Evolutionary conservation across 2,888 invertebrate genomes (phyloP).

Genomic region (Apodemia mormo): DNA sequence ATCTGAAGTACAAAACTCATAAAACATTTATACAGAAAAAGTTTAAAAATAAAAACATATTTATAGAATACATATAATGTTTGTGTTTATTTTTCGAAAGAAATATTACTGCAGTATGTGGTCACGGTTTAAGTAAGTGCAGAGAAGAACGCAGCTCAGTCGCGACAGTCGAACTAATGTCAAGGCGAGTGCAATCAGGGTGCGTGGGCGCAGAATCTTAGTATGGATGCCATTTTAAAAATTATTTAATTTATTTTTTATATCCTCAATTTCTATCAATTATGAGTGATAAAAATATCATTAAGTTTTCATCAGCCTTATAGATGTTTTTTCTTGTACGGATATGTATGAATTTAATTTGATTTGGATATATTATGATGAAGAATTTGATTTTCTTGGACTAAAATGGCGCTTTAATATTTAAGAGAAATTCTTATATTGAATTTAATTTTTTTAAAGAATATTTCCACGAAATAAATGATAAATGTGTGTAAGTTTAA

Average conservation of each 20-base stretch:
- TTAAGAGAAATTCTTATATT: no score
- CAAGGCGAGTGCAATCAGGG: slow-evolving; percentile 77
- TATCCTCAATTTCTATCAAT: slow-evolving; percentile 6
- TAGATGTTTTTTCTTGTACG: no score
- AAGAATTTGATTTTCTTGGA: no score
- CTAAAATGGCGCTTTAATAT: no score
- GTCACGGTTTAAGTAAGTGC: slow-evolving; percentile 44
- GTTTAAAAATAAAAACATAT: not conserved
- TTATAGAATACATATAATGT: slow-evolving; percentile 22
- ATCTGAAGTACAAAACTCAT: no score
- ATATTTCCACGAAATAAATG: no score
- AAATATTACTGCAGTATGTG: slow-evolving; percentile 34
- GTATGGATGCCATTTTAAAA: slow-evolving; percentile 48
- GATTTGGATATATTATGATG: no score
- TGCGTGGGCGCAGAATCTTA: slow-evolving; percentile 62
- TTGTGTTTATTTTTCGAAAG: slow-evolving; percentile 11
- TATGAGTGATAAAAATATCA: slow-evolving; percentile 6
- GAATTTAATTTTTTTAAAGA: no score
- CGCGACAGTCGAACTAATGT: slow-evolving; percentile 78
- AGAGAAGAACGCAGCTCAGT: slow-evolving; percentile 43
- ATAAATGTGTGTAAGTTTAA: no score
- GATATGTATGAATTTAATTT: no score
- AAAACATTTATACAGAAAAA: not conserved
- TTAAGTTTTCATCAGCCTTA: no score
- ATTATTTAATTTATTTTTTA: slow-evolving; percentile 14